Percentiles rank a stretch among this genome's conserved stretches.
Conservation (phyloP, 2,797 vertebrate genomes). For the Menidia menidia region DNA sequence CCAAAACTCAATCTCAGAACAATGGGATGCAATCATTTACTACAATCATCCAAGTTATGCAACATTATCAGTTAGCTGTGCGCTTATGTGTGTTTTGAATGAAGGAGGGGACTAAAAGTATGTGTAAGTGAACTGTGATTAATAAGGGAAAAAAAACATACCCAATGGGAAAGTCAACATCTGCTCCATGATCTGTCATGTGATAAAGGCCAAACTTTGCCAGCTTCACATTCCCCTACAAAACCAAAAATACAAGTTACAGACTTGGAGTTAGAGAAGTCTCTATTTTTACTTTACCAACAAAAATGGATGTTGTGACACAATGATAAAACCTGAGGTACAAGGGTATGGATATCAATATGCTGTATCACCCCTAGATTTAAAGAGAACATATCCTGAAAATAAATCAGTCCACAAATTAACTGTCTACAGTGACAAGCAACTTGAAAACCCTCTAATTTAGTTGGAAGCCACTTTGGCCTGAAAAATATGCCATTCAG, state of each 20-base stretch:
- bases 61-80: conserved; percentile 34
- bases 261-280: not conserved
- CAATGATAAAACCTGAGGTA: not conserved
- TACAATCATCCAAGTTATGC: conserved; percentile 50
- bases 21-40: conserved; percentile 45
- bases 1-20: conserved; percentile 55
- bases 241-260: conserved; percentile 69
- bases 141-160: conserved; percentile 73
- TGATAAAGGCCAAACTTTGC: conserved; percentile 98
- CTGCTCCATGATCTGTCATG: conserved; percentile 95
- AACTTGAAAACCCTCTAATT: not conserved
- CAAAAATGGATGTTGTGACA: not conserved
- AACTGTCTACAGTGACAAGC: not conserved
- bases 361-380: not conserved
- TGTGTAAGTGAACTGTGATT: conserved; percentile 35
- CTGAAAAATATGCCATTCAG: not conserved
- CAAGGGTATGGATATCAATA: not conserved
- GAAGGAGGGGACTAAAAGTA: no score
- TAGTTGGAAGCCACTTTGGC: not conserved
- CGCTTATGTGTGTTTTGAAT: conserved; percentile 1
- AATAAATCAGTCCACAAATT: no score
- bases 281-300: not conserved
- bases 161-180: conserved; percentile 98
- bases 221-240: conserved; percentile 92
- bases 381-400: not conserved